Percentiles rank a stretch among this genome's conserved stretches.
These are phyloP conservation scores for Graphium colonna DNA, from an alignment of 2,888 invertebrate species.

Conservation along the genomic window DNA sequence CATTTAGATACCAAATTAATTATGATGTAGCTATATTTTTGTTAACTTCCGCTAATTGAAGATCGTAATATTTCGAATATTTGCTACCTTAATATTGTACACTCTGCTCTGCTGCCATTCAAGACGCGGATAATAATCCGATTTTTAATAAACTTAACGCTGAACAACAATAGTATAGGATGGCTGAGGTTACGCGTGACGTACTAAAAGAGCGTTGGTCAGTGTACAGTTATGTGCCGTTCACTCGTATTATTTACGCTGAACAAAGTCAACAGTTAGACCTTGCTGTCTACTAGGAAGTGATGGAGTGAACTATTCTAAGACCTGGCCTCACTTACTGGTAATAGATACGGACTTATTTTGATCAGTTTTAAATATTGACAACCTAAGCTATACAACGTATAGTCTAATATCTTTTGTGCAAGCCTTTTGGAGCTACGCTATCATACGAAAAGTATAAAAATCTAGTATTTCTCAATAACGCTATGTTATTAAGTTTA, in stretches of 20 bases:
- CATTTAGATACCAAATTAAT: too few relatives aligned
- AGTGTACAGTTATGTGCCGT: conserved; percentile 20
- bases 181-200: conserved; percentile 10
- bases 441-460: not conserved
- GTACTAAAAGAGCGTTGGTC: conserved; percentile 13
- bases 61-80: too few relatives aligned
- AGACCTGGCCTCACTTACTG: conserved; percentile 9
- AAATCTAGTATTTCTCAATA: too few relatives aligned
- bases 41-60: too few relatives aligned
- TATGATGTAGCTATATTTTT: too few relatives aligned
- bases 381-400: too few relatives aligned
- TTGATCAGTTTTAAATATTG: too few relatives aligned
- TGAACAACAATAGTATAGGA: conserved; percentile 1
- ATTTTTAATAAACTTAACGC: not conserved
- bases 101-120: not conserved
- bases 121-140: not conserved
- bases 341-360: too few relatives aligned
- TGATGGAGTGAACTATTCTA: conserved; percentile 14
- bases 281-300: conserved; percentile 23
- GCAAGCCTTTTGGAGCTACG: not conserved
- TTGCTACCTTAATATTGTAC: not conserved
- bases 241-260: conserved; percentile 22
- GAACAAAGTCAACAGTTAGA: conserved; percentile 21
- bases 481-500: too few relatives aligned
- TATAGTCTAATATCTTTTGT: not conserved